Percentiles rank a stretch among this genome's conserved stretches.
Conservation (phyloP, 1,140 invertebrate species). For the Caenorhabditis briggsae region DNA sequence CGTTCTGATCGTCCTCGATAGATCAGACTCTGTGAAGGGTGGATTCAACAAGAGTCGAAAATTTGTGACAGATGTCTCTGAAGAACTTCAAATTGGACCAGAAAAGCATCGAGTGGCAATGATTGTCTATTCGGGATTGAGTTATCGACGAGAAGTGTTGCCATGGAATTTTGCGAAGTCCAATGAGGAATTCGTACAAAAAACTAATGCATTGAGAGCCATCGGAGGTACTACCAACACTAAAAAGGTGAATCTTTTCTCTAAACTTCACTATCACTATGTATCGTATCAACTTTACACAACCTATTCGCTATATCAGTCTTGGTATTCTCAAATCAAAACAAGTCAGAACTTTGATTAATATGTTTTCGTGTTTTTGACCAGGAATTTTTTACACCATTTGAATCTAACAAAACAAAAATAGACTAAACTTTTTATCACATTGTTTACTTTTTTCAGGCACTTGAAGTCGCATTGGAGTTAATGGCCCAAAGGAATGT, state of each 20-base stretch:
- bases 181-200: slow-evolving; percentile 72
- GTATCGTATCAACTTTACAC: background rate
- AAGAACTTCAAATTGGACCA: slow-evolving; percentile 75
- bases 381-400: background rate
- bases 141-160: slow-evolving; percentile 72
- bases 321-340: background rate
- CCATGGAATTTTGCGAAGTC: slow-evolving; percentile 77
- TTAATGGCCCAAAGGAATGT: slow-evolving; percentile 75
- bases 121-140: slow-evolving; percentile 76
- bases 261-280: background rate
- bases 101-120: slow-evolving; percentile 74
- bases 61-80: slow-evolving; percentile 75
- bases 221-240: slow-evolving; percentile 77
- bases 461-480: slow-evolving; percentile 71
- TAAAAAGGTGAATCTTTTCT: slow-evolving; percentile 57
- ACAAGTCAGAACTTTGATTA: slow-evolving; percentile 12
- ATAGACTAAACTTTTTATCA: background rate
- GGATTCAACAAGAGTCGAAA: slow-evolving; percentile 74
- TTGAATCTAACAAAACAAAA: background rate
- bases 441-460: slow-evolving; percentile 61
- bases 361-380: background rate
- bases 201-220: slow-evolving; percentile 69
- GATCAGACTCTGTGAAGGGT: slow-evolving; percentile 74
- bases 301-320: background rate
- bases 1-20: slow-evolving; percentile 76